Base-by-base conservation (phyloP, 2,888 invertebrate genomes). In the Oeneis ivallda region DNA sequence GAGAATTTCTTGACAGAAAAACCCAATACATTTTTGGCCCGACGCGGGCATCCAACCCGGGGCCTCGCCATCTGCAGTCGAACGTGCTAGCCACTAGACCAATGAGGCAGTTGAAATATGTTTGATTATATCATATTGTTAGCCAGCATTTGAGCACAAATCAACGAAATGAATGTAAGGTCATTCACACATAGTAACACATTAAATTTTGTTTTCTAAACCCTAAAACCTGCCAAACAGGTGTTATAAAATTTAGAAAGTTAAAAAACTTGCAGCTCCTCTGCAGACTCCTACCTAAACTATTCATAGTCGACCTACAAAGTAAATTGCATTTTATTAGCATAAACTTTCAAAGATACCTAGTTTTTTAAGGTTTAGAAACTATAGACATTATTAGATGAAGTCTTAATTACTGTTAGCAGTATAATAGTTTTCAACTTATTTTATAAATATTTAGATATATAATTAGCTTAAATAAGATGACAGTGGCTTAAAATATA, bases 251-350 rank as follows among this genome's bases (percentile, higher is more conserved):
- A 89, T 85, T 89, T 91, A 89, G 89, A 91, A 91, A 90, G 89
- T 89, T 79, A 79, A 75, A 26, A 84, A 83, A 84, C 82, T 82
- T 85, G 85, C 84, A 87, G 75, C 79, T 85, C 78, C 83, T 86
- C 78, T 84, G 81, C 81, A 84, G 82, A 85, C 86, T 84, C 81
- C 84, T 75, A 75, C 75, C 74, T 76, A 78, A 77, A 75, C 78
- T 79, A 76, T 76, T 78, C 75, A 75, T 76, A 88, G 85, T 83
- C 84, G 86, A 90, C 87, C 90, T 84, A 89, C 85, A 82, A 85
- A 88, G 83, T 79, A 85, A 85, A 89, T 85, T 90, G 89, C 87
- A 89, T 89, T 88, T 85, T 86, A 89, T 89, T 88, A 86, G 81
- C 86, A 86, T 86, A 85, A 86, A 86, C 86, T 88, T 89, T 91